A percentile compares a stretch with the other conserved stretches of the same genome.
Conservation (phyloP, 2,797 vertebrate genomes). For the Telmatherina bonti region DNA sequence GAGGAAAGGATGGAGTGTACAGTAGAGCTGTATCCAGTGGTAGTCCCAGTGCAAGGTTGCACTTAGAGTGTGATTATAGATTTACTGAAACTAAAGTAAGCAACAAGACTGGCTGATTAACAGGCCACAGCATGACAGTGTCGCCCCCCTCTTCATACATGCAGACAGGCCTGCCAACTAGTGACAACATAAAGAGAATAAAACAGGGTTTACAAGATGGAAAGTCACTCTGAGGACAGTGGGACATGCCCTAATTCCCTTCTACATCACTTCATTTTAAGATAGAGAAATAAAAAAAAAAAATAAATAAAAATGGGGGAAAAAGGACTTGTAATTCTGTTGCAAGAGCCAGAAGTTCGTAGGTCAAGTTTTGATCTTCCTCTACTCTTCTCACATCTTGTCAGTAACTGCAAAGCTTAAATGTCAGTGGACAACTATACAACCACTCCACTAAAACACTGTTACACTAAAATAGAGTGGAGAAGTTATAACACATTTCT, state of each 20-base stretch:
- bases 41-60: conserved; percentile 57
- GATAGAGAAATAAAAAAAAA: not conserved
- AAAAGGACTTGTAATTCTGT: not conserved
- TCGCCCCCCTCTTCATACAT: conserved; percentile 32
- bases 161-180: conserved; percentile 21
- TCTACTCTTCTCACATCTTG: not conserved
- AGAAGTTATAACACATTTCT: conserved; percentile 48
- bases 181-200: conserved; percentile 47
- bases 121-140: conserved; percentile 34
- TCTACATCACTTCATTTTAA: conserved; percentile 6
- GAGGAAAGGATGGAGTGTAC: conserved; percentile 26
- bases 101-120: conserved; percentile 64
- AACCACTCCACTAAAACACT: conserved; percentile 6
- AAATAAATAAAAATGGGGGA: not conserved
- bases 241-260: conserved; percentile 55
- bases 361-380: not conserved
- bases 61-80: conserved; percentile 61
- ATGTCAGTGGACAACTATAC: not conserved
- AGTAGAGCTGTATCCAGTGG: not conserved
- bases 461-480: conserved; percentile 1
- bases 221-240: conserved; percentile 68
- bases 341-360: not conserved
- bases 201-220: conserved; percentile 44
- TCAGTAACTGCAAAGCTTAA: not conserved
- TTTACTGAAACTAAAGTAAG: conserved; percentile 55